Evolutionary conservation across 2,797 vertebrate species (phyloP).

Genomic region (Pangasius sanitwongsei): DNA sequence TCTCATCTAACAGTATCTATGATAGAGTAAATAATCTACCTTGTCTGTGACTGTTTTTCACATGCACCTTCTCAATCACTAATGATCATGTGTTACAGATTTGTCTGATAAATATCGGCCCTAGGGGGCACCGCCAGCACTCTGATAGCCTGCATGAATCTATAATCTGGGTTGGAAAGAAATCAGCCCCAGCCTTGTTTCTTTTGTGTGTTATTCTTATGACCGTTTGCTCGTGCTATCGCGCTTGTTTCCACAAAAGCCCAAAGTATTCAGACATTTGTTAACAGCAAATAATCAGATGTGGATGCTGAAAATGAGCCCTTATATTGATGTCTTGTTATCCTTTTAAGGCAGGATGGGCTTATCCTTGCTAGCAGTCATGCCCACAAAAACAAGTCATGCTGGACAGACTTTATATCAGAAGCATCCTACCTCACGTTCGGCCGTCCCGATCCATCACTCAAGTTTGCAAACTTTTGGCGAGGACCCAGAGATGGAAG

Average conservation of each 20-base stretch:
- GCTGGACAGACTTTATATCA: neutral
- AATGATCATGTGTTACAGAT: neutral
- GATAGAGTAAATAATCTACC: neutral
- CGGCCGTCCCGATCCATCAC: neutral
- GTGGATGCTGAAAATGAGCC: neutral
- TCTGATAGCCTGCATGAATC: neutral
- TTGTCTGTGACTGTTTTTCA: neutral
- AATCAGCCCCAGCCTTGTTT: conserved; percentile 1
- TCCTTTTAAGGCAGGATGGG: neutral
- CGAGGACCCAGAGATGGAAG: neutral
- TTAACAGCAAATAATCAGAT: neutral
- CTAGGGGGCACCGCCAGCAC: neutral
- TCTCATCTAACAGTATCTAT: neutral
- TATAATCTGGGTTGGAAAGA: neutral
- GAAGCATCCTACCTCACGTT: conserved; percentile 1
- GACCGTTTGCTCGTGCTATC: neutral
- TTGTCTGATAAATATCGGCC: neutral
- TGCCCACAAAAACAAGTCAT: neutral
- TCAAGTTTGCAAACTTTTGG: conserved; percentile 30
- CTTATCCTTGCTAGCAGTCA: neutral
- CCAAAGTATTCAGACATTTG: neutral
- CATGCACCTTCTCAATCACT: neutral
- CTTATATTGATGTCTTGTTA: neutral
- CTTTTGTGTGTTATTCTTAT: neutral
- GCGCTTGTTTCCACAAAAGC: neutral